phyloP scores from a whole-genome alignment of 35 echinoderm and acorn worm species.

The Chiridota heheva region DNA sequence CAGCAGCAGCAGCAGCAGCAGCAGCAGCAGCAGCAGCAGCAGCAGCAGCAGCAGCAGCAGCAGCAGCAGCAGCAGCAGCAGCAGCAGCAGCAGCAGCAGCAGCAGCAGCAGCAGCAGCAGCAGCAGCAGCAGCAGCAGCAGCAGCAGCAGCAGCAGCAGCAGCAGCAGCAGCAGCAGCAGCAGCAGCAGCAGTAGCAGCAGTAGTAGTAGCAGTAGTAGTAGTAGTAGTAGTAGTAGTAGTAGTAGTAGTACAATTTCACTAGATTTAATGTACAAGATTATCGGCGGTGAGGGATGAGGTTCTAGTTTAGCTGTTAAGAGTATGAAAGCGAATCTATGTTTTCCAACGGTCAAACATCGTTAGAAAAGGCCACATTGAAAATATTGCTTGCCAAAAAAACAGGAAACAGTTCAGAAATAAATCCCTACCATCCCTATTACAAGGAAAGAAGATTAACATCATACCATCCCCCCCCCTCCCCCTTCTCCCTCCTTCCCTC shows the following conservation, averaged over 20 bases:
- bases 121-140: background rate
- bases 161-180: background rate
- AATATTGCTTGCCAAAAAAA: too few species aligned
- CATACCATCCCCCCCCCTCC: too few species aligned
- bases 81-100: background rate
- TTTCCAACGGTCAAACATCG: too few species aligned
- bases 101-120: background rate
- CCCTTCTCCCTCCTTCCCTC: too few species aligned
- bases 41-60: background rate
- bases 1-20: background rate
- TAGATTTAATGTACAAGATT: background rate
- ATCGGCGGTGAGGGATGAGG: background rate
- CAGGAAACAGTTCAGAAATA: too few species aligned
- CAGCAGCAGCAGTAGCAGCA: background rate
- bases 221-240: slow-evolving; percentile 1
- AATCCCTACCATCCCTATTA: too few species aligned
- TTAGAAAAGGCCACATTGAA: too few species aligned
- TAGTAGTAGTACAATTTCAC: background rate
- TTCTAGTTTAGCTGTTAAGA: too few species aligned
- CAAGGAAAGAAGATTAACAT: too few species aligned
- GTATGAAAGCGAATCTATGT: too few species aligned
- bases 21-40: background rate
- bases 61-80: background rate
- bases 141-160: background rate
- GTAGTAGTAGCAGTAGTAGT: slow-evolving; percentile 1